phyloP scores from a whole-genome alignment of 2,888 invertebrate species.

The Callimorpha dominula region DNA sequence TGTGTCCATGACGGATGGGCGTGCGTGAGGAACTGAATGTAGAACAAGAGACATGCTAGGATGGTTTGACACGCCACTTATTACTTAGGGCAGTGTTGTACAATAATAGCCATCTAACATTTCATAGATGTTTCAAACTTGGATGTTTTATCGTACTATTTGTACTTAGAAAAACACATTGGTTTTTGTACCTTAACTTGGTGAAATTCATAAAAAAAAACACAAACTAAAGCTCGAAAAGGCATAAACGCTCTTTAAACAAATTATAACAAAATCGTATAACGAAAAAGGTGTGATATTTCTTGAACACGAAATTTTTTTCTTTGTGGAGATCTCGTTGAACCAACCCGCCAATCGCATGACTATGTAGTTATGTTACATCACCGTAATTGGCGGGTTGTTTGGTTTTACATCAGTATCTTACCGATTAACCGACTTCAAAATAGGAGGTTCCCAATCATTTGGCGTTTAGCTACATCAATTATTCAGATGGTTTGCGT shows the following conservation, averaged over 20 bases:
- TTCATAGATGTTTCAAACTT: too few relatives aligned
- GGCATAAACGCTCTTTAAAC: background rate
- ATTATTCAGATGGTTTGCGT: too few relatives aligned
- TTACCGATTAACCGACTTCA: background rate
- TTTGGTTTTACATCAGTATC: background rate
- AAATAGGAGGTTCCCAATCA: background rate
- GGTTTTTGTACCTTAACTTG: too few relatives aligned
- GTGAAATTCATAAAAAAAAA: background rate
- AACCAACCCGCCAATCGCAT: background rate
- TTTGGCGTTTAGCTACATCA: background rate
- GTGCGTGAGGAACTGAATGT: too few relatives aligned
- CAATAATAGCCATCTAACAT: too few relatives aligned
- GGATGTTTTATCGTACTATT: background rate
- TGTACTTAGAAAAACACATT: background rate
- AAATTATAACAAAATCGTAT: background rate
- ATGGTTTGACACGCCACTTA: too few relatives aligned
- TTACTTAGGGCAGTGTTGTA: too few relatives aligned
- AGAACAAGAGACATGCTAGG: too few relatives aligned
- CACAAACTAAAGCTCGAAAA: background rate
- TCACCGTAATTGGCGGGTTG: too few relatives aligned
- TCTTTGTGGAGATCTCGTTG: background rate
- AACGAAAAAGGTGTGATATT: too few relatives aligned
- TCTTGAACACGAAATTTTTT: background rate
- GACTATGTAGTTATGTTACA: background rate
- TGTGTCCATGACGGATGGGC: too few relatives aligned